Base-by-base conservation (phyloP, 2,113 vertebrate genomes). In the Hepsetus odoe region DNA sequence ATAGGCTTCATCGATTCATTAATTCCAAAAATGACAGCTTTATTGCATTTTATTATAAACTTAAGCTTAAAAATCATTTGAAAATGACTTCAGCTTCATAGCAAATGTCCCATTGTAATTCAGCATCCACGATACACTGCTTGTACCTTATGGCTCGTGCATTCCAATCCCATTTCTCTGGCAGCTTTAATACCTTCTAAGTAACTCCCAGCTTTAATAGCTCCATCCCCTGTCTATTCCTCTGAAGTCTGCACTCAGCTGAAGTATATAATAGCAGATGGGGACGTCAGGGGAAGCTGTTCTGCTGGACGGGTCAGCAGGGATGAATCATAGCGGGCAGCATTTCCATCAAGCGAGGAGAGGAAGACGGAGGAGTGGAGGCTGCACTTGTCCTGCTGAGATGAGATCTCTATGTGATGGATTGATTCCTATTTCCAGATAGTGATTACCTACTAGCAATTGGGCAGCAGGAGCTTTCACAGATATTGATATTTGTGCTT, bases 371-470 rank as follows among this genome's bases (percentile, higher is more conserved):
- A 62, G 80, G 77, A 79, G 38, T 38, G 73, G 38, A 12, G 49
- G 70, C 83, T 68, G 68, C 69, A 74, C 46, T 56, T 85, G 84
- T 82, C 82, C 49, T 42, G 77, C 76, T 66, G 49, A 46, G 76
- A 77, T 85, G 81, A 86, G 85, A 81, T 85, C 82, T 81, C 85
- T 20, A 44, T 82, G 81, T 82, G 82, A 83, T 83, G 82, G 66
- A 83, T 69, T 53, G 80, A 71, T 69, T 78, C 82, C 58, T 66
- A 64, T 73, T 76, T 61, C 44, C 24, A 24, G 79, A 58, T 80
- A 46, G 77, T 83, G 68, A 80, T 80, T 71, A 80, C 73, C 30
- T 7, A 55, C 42, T 16, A 70, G 64, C 53, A 66, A 70, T 78
- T 71, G 24, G 65, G 75, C 22, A 40, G 22, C 2, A 28, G 14